Evolutionary conservation across 2,113 vertebrate genomes (phyloP).

Genomic region (Formicarius rufipectus): DNA sequence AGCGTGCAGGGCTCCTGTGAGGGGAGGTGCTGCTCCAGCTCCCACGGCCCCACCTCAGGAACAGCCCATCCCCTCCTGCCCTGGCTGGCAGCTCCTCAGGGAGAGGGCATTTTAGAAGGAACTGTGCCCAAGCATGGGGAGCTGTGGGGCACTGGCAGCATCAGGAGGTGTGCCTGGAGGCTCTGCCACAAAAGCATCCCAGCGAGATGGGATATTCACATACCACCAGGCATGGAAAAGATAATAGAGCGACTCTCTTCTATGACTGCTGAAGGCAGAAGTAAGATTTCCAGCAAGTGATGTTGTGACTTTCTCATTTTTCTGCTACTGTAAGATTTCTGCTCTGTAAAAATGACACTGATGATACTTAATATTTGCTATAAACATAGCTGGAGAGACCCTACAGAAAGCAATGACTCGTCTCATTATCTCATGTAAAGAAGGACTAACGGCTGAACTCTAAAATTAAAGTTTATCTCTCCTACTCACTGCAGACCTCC

Average conservation of each 20-base stretch:
- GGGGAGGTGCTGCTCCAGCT: neutral
- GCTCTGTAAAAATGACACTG: neutral
- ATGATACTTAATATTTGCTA: neutral
- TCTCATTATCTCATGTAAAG: neutral
- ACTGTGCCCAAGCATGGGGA: accelerated
- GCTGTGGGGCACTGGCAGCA: accelerated
- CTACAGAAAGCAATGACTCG: neutral
- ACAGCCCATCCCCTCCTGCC: accelerated
- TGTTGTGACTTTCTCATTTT: neutral
- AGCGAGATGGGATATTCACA: neutral
- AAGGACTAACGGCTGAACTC: neutral
- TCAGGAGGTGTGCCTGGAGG: neutral
- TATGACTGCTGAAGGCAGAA: neutral
- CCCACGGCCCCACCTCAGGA: neutral
- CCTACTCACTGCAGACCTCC: neutral
- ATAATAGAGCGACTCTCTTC: neutral
- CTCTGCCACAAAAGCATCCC: neutral
- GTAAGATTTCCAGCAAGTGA: neutral
- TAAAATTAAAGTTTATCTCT: neutral
- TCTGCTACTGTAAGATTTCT: neutral
- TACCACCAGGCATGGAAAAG: neutral
- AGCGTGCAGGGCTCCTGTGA: neutral
- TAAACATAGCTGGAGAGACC: neutral
- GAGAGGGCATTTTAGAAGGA: neutral
- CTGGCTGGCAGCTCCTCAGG: too few relatives aligned